These are phyloP conservation scores for Amazona guildingii DNA, from an alignment of 2,113 vertebrate genomes.

Conservation along the genomic window DNA sequence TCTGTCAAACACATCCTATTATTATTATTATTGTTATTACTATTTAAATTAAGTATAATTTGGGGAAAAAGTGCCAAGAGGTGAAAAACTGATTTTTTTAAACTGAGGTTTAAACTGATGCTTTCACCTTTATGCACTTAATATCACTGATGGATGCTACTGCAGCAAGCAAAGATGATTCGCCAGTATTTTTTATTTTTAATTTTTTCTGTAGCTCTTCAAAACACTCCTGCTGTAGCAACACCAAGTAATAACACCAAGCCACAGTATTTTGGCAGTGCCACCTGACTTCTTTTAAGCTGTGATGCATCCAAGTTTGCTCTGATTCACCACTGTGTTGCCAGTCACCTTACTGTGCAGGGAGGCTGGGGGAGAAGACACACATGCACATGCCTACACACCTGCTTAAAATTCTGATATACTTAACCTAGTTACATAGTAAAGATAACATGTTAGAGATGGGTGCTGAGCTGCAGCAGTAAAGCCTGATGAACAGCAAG, in stretches of 20 bases:
- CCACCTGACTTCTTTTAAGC: not conserved
- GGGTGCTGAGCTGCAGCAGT: not conserved
- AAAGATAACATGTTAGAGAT: not conserved
- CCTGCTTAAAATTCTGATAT: conserved; percentile 19
- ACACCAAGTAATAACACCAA: not conserved
- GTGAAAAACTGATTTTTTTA: not conserved
- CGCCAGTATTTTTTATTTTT: not conserved
- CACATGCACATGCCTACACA: not conserved
- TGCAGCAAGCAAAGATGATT: not conserved
- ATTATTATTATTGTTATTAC: not conserved
- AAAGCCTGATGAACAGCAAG: not conserved
- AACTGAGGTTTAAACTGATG: not conserved
- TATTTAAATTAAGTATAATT: not conserved
- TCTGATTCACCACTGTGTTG: not conserved
- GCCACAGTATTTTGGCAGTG: not conserved
- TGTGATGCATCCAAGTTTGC: not conserved
- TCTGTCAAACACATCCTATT: not conserved
- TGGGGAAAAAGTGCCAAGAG: not conserved
- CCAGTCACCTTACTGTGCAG: not conserved
- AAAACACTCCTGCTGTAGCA: not conserved
- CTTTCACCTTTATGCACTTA: not conserved
- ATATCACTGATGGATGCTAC: not conserved
- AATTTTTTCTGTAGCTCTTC: not conserved
- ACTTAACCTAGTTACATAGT: not conserved
- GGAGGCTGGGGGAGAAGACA: not conserved